Evolutionary conservation across 92 coral and sea anemone species (phyloP), one percentile per base, ranked within the genome.

Genomic region (Parazoanthus darwini): DNA sequence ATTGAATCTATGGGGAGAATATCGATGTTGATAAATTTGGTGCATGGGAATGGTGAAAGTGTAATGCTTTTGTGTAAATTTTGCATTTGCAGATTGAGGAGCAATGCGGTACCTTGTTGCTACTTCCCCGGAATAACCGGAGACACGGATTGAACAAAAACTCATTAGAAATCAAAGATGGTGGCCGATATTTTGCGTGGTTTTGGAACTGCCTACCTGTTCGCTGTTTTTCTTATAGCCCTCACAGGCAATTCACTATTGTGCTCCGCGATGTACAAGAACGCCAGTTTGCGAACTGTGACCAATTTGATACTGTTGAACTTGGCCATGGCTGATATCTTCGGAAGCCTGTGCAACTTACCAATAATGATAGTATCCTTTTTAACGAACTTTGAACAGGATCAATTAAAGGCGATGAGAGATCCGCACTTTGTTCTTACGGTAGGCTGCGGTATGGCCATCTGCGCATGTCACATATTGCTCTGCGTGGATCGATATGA

Each of bases 401-500:
- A 35, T 0, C 51, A 26, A 67, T 8, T 84, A 2, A 83, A 88
- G 46, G 75, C 42, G 2, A 9, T 91, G 8, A 83, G 91, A 36
- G 91, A 88, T 15, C 84, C 71, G 4, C 93, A 91, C 43, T 91
- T 91, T 58, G 91, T 83, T 13, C 84, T 91, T 37, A 91, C 93
- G 4, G 89, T 91, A 0, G 56, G 67, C 10, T 82, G 68, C 23
- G 93, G 93, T 18, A 48, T 84, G 3, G 79, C 91, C 16, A 67
- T 91, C 58, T 88, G 88, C 29, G 46, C 70, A 29, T 91, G 93
- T 42, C 93, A 91, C 63, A 42, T 88, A 13, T 68, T 91, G 33
- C 78, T 91, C 44, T 88, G 91, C 56, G 81, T 91, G 58, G 93
- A 91, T 39, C 91, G 93, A 1, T 78, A 91, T 35, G 93, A 91